These are phyloP conservation scores for Erythrolamprus reginae DNA, from an alignment of 2,113 vertebrate species.

Conservation along the genomic window DNA sequence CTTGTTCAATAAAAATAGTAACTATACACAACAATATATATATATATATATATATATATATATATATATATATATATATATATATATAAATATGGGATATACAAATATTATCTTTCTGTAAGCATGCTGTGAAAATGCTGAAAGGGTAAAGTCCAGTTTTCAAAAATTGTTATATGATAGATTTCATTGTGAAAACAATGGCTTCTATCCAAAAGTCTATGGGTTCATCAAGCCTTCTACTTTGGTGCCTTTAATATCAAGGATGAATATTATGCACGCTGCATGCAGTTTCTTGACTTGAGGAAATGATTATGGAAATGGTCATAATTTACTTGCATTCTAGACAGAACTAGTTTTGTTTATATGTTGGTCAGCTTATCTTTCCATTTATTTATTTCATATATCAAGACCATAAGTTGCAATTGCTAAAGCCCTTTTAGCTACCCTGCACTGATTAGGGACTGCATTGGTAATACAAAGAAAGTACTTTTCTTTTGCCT, in stretches of 20 bases:
- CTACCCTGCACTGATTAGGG: not conserved
- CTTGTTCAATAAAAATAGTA: not conserved
- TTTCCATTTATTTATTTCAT: conserved; percentile 38
- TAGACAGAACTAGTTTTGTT: conserved; percentile 27
- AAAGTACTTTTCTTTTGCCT: not conserved
- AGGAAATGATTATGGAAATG: not conserved
- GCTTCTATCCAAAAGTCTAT: not conserved
- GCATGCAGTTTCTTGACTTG: not conserved
- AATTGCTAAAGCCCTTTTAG: not conserved
- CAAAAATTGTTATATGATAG: not conserved
- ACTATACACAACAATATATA: not conserved
- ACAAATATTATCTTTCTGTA: not conserved
- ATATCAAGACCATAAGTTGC: conserved; percentile 6
- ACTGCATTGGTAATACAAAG: not conserved
- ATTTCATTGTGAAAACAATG: not conserved
- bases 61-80: not conserved
- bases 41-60: not conserved
- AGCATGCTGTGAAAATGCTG: not conserved
- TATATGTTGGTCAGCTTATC: conserved; percentile 9
- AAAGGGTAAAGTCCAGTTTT: not conserved
- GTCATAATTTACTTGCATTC: not conserved
- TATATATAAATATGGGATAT: not conserved
- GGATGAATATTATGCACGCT: not conserved
- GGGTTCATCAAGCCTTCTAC: not conserved
- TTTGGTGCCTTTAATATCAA: not conserved